A percentile compares a stretch with the other conserved stretches of the same genome.
Evolutionary conservation across 2,113 vertebrate genomes (phyloP).

Genomic region (Cynocephalus volans): DNA sequence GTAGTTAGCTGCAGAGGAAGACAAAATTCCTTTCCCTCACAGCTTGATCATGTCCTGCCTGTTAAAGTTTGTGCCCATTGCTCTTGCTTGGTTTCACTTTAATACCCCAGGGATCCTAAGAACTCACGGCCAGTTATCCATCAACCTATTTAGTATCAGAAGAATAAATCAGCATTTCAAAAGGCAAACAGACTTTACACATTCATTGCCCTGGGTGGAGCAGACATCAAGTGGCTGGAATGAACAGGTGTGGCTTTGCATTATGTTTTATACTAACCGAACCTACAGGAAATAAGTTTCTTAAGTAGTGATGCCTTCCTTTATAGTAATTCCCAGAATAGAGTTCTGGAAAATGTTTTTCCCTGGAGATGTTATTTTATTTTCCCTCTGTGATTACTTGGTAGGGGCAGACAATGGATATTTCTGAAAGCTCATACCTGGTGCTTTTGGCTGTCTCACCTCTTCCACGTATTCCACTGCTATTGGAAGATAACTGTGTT

Average conservation of each 20-base stretch:
- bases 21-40: not conserved
- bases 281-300: slow-evolving; percentile 7
- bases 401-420: not conserved
- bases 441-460: not conserved
- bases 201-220: not conserved
- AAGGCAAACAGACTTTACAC: not conserved
- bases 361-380: slow-evolving; percentile 30
- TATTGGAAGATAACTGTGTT: not conserved
- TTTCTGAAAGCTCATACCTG: not conserved
- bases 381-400: not conserved
- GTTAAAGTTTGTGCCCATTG: not conserved
- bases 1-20: not conserved
- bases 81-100: not conserved
- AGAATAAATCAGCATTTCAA: slow-evolving; percentile 19
- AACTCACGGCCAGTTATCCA: not conserved
- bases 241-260: slow-evolving; percentile 45
- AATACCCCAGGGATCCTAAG: not conserved
- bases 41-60: not conserved
- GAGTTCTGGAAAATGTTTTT: slow-evolving; percentile 36
- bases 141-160: not conserved
- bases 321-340: not conserved
- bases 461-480: not conserved
- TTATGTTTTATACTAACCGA: not conserved
- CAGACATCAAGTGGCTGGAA: slow-evolving; percentile 8
- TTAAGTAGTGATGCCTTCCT: not conserved